Conservation (phyloP, 1,140 invertebrate species). For the Scaptodrosophila lebanonensis region DNA sequence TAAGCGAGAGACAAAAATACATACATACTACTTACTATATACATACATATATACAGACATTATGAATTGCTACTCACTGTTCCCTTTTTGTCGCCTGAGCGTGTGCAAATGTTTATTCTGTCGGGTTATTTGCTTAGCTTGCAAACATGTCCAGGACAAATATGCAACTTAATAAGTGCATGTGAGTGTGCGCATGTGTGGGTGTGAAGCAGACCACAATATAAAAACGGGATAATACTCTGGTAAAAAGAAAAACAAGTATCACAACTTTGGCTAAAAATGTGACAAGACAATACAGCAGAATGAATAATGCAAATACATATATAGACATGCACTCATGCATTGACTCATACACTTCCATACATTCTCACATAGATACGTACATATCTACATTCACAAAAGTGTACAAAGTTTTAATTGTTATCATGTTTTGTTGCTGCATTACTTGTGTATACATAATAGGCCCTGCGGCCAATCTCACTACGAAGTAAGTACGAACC, state of each 20-base stretch:
- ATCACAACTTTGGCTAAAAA: slow-evolving; percentile 31
- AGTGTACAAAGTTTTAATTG: slow-evolving; percentile 73
- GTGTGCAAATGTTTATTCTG: slow-evolving; percentile 6
- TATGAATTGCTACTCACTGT: slow-evolving; percentile 8
- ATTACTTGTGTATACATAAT: slow-evolving; percentile 16
- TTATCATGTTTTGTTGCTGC: slow-evolving; percentile 70
- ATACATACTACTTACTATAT: not conserved
- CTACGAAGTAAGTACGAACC: not conserved
- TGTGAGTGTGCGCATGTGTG: not conserved
- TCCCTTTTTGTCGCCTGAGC: not conserved
- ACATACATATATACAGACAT: not conserved
- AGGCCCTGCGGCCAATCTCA: no score
- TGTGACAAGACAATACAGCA: slow-evolving; percentile 65
- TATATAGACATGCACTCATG: not conserved
- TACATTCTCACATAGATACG: not conserved
- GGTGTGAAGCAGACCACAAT: slow-evolving; percentile 20
- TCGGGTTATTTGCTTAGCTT: slow-evolving; percentile 20
- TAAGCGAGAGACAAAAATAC: slow-evolving; percentile 28
- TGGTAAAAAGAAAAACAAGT: slow-evolving; percentile 8
- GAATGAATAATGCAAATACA: slow-evolving; percentile 74
- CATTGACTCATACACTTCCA: not conserved
- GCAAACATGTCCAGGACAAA: not conserved
- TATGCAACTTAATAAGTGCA: slow-evolving; percentile 12
- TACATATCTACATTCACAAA: slow-evolving; percentile 12
- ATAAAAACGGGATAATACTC: slow-evolving; percentile 11